Base-by-base conservation (phyloP, 2,888 invertebrate genomes). In the Macrophya alboannulata region DNA sequence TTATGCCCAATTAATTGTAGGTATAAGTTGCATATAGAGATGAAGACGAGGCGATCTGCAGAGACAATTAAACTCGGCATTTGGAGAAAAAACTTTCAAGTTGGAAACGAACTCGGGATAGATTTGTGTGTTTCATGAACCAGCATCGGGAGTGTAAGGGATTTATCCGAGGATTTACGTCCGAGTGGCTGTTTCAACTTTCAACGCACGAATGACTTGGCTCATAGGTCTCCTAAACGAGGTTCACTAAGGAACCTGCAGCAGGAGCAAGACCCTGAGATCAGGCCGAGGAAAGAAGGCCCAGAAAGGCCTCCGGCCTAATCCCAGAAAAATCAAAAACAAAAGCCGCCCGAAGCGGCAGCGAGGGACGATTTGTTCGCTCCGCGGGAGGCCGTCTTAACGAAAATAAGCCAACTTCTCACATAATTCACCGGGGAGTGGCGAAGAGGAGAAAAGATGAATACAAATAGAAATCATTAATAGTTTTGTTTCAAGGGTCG, bases 401-500 rank as follows among this genome's bases (percentile, higher is more conserved):
- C 91, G 91, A 91, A 92, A 91, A 92, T 91, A 91, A 91, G 91
- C 92, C 87, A 91, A 91, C 92, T 92, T 92, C 92, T 92, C 92
- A 92, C 92, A 93, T 92, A 92, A 93, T 92, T 93, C 92, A 92
- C 90, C 87, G 87, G 88, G 86, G 89, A 90, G 88, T 85, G 86
- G 72, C 90, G 88, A 90, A 85, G 79, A 71, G 79, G 81, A 79
- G 71, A 79, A 85, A 71, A 79, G 37, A 89, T 89, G 91, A 91
- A 92, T 91, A 92, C 92, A 91, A 92, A 92, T 92, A 91, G 91
- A 92, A 93, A 92, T 93, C 93, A 91, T 92, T 93, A 93, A 92
- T 92, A 90, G 92, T 91, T 93, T 92, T 92, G 93, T 92, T 93
- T 93, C 92, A 89, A 90, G 89, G 88, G 88, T 87, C 87, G 88